Conservation (phyloP, 2,797 vertebrate species). For the Chiroxiphia lanceolata region DNA sequence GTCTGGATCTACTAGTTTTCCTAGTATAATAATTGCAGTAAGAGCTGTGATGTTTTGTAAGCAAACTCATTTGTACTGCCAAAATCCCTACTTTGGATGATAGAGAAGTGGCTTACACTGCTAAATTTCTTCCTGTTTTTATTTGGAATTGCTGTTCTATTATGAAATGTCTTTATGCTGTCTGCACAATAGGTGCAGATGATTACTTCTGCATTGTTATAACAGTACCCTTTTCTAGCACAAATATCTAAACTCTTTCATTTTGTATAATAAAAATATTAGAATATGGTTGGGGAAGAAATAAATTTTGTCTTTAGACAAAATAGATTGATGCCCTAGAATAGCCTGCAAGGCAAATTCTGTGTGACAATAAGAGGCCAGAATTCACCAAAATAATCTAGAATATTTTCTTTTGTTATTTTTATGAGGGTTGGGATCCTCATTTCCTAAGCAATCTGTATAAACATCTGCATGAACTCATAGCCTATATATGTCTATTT, state of each 20-base stretch:
- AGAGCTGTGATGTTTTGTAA: constrained; percentile 53
- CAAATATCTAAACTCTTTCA: not conserved
- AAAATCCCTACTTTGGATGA: not conserved
- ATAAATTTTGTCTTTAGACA: not conserved
- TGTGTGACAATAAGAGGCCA: not conserved
- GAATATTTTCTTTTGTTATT: not conserved
- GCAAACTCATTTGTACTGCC: constrained; percentile 41
- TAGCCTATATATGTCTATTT: not conserved
- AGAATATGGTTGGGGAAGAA: not conserved
- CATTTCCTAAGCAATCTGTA: not conserved
- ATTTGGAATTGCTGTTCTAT: not conserved
- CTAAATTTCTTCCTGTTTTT: constrained; percentile 7
- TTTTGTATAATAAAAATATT: not conserved
- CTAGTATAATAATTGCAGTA: constrained; percentile 41
- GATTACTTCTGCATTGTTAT: not conserved
- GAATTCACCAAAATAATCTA: not conserved
- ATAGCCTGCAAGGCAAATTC: not conserved
- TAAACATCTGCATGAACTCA: not conserved
- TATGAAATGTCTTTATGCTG: not conserved
- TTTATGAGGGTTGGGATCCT: not conserved
- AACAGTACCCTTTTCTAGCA: not conserved
- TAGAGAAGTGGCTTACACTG: not conserved
- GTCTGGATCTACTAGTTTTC: constrained; percentile 62
- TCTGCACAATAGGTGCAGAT: not conserved
- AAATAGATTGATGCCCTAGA: not conserved